These are phyloP conservation scores for Scleropages formosus DNA, from an alignment of 2,797 vertebrate species.

Conservation along the genomic window DNA sequence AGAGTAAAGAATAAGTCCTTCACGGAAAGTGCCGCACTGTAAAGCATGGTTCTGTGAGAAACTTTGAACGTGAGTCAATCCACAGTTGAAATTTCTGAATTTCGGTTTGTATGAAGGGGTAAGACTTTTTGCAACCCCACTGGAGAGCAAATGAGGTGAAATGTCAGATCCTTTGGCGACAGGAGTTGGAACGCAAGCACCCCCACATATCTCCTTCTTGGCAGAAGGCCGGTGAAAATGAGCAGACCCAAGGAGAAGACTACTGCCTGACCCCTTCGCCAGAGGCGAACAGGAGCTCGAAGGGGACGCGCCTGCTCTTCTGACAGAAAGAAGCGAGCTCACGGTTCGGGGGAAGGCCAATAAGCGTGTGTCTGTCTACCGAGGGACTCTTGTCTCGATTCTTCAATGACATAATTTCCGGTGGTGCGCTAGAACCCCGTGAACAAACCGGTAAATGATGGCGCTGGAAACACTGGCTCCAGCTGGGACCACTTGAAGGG, in stretches of 20 bases:
- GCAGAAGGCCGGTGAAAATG: neutral
- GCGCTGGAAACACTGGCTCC: neutral
- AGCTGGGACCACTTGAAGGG: neutral
- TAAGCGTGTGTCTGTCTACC: constrained; percentile 45
- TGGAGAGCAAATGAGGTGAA: constrained; percentile 1
- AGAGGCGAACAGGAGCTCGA: neutral
- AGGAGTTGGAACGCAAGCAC: neutral
- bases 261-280: neutral
- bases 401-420: neutral
- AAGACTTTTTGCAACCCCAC: too few relatives aligned
- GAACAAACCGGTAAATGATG: neutral
- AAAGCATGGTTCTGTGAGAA: neutral
- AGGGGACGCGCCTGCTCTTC: neutral
- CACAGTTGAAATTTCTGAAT: neutral
- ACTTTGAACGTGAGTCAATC: neutral
- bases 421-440: neutral
- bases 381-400: too few relatives aligned
- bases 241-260: neutral
- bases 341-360: constrained; percentile 57
- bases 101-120: neutral
- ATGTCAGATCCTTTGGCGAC: constrained; percentile 8
- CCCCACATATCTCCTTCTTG: neutral
- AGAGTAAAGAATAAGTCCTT: constrained; percentile 44
- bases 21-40: neutral
- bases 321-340: constrained; percentile 48